A percentile compares a stretch with the other conserved stretches of the same genome.
phyloP scores from a whole-genome alignment of 2,113 vertebrate species.

The Barnardius zonarius region DNA sequence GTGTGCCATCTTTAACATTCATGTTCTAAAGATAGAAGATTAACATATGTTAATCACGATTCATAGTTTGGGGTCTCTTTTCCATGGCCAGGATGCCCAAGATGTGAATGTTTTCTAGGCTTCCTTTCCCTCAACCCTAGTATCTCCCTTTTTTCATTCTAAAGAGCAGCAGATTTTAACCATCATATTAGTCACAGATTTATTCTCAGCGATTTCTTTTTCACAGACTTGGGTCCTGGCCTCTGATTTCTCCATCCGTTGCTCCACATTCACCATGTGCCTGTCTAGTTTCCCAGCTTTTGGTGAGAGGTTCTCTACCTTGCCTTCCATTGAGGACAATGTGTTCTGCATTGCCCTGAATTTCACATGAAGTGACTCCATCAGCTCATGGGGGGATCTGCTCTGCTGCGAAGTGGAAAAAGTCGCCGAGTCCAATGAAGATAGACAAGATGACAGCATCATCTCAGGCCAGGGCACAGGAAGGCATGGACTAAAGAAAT shows the following conservation, averaged over 20 bases:
- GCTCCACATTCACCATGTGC: conserved; percentile 80
- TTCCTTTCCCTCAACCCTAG: conserved; percentile 63
- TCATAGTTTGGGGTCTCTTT: conserved; percentile 60
- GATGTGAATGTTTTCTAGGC: conserved; percentile 63
- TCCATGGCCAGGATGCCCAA: conserved; percentile 64
- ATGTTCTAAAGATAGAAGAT: conserved; percentile 23
- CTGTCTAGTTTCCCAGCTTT: conserved; percentile 81
- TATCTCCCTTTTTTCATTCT: conserved; percentile 74
- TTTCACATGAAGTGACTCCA: conserved; percentile 78
- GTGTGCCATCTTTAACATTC: conserved; percentile 35
- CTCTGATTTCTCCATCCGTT: conserved; percentile 81
- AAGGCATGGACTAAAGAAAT: conserved; percentile 68
- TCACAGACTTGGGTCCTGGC: conserved; percentile 82
- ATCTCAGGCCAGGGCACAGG: conserved; percentile 74
- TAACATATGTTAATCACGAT: conserved; percentile 18
- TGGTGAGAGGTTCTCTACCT: conserved; percentile 80
- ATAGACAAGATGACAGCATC: conserved; percentile 68
- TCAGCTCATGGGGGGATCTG: conserved; percentile 76
- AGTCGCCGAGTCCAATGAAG: conserved; percentile 73
- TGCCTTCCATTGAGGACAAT: conserved; percentile 80
- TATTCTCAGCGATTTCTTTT: conserved; percentile 84
- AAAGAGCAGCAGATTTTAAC: conserved; percentile 74
- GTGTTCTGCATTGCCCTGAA: conserved; percentile 77
- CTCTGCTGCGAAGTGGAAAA: conserved; percentile 76
- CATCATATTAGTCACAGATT: conserved; percentile 76